Evolutionary conservation across 2,888 invertebrate genomes (phyloP).

Genomic region (Drosophila rubida): DNA sequence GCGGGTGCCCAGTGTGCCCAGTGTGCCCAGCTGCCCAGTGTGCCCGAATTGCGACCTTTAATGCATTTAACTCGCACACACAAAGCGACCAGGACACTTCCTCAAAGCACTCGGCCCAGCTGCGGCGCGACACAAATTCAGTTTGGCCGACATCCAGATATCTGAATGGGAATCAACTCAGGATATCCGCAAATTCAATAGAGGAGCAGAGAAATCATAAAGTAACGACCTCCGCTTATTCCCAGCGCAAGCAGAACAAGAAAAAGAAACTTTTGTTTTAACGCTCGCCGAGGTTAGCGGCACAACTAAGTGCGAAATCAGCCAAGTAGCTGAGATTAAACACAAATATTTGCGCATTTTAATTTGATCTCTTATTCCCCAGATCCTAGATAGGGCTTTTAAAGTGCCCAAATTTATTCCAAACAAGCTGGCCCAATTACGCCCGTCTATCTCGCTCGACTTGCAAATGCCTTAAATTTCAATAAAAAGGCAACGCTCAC

Average conservation of each 20-base stretch:
- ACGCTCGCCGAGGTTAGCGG: not conserved
- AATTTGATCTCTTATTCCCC: not conserved
- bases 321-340: not conserved
- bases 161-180: constrained; percentile 59
- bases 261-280: not conserved
- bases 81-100: constrained; percentile 45
- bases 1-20: constrained; percentile 50
- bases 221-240: constrained; percentile 13
- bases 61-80: constrained; percentile 60
- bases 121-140: constrained; percentile 58
- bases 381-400: not conserved
- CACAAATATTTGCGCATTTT: not conserved
- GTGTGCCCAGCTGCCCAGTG: constrained; percentile 26
- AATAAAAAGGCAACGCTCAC: no score
- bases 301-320: not conserved
- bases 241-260: not conserved
- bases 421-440: not conserved
- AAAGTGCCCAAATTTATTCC: not conserved
- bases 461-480: not conserved
- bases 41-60: constrained; percentile 27
- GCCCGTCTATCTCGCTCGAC: not conserved
- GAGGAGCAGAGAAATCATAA: not conserved
- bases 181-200: constrained; percentile 26
- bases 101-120: no score
- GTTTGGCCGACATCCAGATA: constrained; percentile 45